Evolutionary conservation across 2,113 vertebrate genomes (phyloP), one percentile per base, ranked within the genome.

Genomic region (Coptodon bakossiorum): DNA sequence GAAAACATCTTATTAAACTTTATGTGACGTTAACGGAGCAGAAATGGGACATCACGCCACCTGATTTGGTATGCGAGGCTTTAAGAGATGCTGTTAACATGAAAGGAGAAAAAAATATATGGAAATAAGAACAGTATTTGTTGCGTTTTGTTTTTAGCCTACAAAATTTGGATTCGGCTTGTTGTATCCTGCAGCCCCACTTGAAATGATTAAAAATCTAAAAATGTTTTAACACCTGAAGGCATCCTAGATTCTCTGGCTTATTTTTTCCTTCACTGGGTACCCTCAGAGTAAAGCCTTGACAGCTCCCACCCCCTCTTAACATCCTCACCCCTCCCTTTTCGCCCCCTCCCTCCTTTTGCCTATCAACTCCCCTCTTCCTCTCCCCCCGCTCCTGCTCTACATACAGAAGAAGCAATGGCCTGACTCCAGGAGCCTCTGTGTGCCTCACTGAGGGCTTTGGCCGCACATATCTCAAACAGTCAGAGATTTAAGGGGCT

Each of bases 121-220:
- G 89, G 85, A 89, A 93, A 86, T 91, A 90, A 94, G 90, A 92
- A 91, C 34, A 61, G 88, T 90, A 88, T 95, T 94, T 86, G 86
- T 92, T 89, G 91, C 53, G 11, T 91, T 92, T 91, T 82, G 34
- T 90, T 92, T 93, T 92, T 82, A 93, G 94, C 88, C 86, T 68
- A 73, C 71, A 84, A 82, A 78, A 90, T 91, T 94, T 52, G 53
- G 91, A 94, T 95, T 93, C 31, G 88, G 92, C 94, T 95, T 93
- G 94, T 94, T 85, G 92, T 95, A 91, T 96, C 96, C 96, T 91
- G 93, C 89, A 95, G 96, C 95, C 43, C 87, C 93, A 91, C 92
- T 96, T 95, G 93, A 96, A 96, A 96, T 96, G 94, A 97, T 97
- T 96, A 96, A 96, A 96, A 97, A 95, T 96, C 96, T 96, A 97